Evolutionary conservation across 2,888 invertebrate species (phyloP), one percentile per base, ranked within the genome.

Genomic region (Lasioglossum vierecki): DNA sequence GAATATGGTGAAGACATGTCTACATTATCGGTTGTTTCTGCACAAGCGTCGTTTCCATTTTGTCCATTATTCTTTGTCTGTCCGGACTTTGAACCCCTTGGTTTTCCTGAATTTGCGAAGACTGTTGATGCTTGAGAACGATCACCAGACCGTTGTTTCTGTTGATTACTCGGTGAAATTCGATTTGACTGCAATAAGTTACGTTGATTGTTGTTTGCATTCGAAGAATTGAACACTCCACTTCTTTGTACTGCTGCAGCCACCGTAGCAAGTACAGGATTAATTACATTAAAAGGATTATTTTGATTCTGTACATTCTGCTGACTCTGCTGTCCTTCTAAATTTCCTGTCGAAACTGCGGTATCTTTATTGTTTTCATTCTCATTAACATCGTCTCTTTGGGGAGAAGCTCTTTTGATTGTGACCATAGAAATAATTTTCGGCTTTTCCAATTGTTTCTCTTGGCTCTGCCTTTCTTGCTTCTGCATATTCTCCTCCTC

Each of bases 1-100:
- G 98, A 98, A 95, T 98, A 98, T 0, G 98, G 98, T 39, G 98
- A 98, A 89, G 97, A 97, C 94, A 97, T 96, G 90, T 97, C 97
- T 88, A 96, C 96, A 74, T 96, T 96, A 89, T 97, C 97, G 63
- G 95, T 95, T 0, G 92, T 88, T 13, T 94, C 95, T 13, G 92
- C 87, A 49, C 80, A 86, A 0, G 89, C 86, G 73, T 95, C 95
- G 73, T 94, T 95, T 30, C 95, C 95, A 85, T 95, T 95, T 79
- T 95, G 95, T 22, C 94, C 95, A 35, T 92, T 80, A 79, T 91
- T 91, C 79, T 95, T 95, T 44, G 89, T 89, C 68, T 92, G 92
- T 3, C 88, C 73, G 1, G 92, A 88, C 49, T 93, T 93, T 41
- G 87, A 84, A 70, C 88, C 87, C 35, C 93, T 91, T 1, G 90